Conservation (phyloP, 2,113 vertebrate species). For the Cranoglanis bouderius region DNA sequence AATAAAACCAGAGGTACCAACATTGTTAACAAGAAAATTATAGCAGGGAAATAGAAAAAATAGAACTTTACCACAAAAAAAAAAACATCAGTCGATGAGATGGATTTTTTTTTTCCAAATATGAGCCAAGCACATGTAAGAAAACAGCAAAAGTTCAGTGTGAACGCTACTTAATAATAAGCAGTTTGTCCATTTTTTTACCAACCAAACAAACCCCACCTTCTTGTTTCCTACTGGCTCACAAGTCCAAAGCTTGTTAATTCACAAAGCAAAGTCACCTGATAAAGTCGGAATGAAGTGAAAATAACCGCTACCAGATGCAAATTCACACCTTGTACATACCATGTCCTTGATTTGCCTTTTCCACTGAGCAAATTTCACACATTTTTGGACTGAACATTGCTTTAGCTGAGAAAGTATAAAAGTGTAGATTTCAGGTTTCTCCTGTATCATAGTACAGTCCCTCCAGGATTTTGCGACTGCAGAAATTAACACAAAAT, state of each 20-base stretch:
- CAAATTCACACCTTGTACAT: neutral
- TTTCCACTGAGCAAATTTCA: neutral
- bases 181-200: neutral
- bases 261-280: neutral
- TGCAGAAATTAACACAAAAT: too few relatives aligned
- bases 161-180: neutral
- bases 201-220: neutral
- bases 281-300: neutral
- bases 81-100: too few relatives aligned
- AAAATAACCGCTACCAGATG: neutral
- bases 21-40: neutral
- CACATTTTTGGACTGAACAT: neutral
- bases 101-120: neutral
- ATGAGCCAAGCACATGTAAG: neutral
- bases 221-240: neutral
- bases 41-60: neutral
- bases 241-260: neutral
- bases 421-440: neutral
- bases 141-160: neutral
- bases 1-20: neutral
- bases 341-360: neutral
- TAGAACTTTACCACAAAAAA: neutral
- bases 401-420: neutral
- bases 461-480: too few relatives aligned
- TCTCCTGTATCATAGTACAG: neutral